Evolutionary conservation across 2,888 invertebrate genomes (phyloP).

Genomic region (Trimorus sp.): DNA sequence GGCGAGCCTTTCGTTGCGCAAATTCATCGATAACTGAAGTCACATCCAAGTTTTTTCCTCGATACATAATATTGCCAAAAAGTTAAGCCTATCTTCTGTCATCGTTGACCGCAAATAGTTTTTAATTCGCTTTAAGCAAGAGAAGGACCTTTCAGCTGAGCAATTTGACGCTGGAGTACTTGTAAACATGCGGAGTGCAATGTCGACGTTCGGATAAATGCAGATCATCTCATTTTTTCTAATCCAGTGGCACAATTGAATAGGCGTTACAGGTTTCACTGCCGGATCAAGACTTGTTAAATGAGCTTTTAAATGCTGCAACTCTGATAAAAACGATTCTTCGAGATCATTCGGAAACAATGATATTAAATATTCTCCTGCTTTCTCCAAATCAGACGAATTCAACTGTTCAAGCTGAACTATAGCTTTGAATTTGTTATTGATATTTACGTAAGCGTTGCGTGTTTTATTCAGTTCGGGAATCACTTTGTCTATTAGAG

Average conservation of each 20-base stretch:
- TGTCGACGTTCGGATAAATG: slow-evolving; percentile 31
- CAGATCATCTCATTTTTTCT: slow-evolving; percentile 9
- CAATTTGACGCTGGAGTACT: slow-evolving; percentile 41
- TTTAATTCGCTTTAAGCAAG: slow-evolving; percentile 23
- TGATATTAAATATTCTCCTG: no score
- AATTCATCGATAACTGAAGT: slow-evolving; percentile 42
- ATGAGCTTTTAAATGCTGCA: no score
- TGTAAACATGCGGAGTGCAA: slow-evolving; percentile 34
- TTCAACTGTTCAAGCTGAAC: no score
- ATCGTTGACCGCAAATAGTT: slow-evolving; percentile 36
- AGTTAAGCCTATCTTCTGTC: slow-evolving; percentile 17
- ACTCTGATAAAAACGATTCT: no score
- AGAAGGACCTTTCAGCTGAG: slow-evolving; percentile 26
- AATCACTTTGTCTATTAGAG: no score
- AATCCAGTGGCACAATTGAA: slow-evolving; percentile 21
- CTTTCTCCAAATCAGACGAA: no score
- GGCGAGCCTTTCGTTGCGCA: slow-evolving; percentile 24
- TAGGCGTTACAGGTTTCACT: neutral
- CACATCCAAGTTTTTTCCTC: no score
- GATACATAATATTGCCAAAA: slow-evolving; percentile 17
- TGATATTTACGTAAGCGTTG: no score
- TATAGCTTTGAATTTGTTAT: no score
- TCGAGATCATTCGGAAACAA: no score
- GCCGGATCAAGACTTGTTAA: neutral
- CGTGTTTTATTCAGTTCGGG: no score